Evolutionary conservation across 2,888 invertebrate species (phyloP).

Genomic region (Pollenia griseotomentosa): DNA sequence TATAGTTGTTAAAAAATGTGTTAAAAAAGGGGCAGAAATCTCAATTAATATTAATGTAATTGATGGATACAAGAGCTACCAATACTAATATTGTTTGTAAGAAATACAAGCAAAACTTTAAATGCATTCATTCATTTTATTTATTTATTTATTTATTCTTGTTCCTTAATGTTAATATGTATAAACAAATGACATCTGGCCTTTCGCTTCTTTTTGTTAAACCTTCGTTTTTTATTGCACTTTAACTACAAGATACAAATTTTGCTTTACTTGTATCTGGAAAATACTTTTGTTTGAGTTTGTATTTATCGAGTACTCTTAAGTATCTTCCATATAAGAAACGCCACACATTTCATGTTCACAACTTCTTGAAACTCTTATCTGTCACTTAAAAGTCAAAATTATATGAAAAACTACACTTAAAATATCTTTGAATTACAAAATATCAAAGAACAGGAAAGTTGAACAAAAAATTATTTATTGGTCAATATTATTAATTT

Average conservation of each 20-base stretch:
- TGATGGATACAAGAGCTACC: background rate
- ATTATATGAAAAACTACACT: constrained; percentile 44
- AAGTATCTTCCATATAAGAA: constrained; percentile 17
- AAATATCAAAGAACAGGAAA: background rate
- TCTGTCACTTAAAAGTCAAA: constrained; percentile 57
- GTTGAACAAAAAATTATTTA: too few species aligned
- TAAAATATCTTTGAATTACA: constrained; percentile 19
- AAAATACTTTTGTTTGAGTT: background rate
- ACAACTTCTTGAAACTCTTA: constrained; percentile 60
- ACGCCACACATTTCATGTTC: constrained; percentile 47
- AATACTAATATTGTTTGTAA: background rate
- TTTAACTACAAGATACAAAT: constrained; percentile 44
- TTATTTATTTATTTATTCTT: constrained; percentile 1
- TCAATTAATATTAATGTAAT: constrained; percentile 54
- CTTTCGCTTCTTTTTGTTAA: constrained; percentile 15
- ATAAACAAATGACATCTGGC: constrained; percentile 65
- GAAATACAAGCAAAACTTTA: background rate
- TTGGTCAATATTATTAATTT: too few species aligned
- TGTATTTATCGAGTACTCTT: background rate
- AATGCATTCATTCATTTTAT: background rate
- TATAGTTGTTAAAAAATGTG: background rate
- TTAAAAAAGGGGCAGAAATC: constrained; percentile 21
- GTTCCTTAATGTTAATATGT: constrained; percentile 31
- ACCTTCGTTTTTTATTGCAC: constrained; percentile 39
- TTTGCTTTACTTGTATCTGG: background rate